These are phyloP conservation scores for Caenorhabditis becei DNA, from an alignment of 2,888 invertebrate species.

Conservation along the genomic window DNA sequence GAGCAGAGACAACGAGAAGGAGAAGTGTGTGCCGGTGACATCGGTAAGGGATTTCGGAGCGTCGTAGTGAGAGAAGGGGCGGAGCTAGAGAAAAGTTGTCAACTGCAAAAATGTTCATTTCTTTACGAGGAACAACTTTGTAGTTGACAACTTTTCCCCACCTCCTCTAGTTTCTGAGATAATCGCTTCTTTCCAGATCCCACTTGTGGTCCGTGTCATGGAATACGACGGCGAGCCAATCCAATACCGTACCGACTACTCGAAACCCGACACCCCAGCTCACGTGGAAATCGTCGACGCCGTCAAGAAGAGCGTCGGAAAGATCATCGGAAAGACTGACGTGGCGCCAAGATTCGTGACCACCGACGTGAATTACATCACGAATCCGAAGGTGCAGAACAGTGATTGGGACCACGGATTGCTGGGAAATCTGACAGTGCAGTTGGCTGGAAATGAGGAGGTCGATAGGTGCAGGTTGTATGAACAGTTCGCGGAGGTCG, in stretches of 20 bases:
- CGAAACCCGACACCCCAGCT: conserved; percentile 70
- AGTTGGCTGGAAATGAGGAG: conserved; percentile 66
- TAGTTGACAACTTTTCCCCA: no score
- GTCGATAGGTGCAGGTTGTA: conserved; percentile 72
- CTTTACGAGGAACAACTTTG: no score
- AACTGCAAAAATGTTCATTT: no score
- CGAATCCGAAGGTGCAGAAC: conserved; percentile 77
- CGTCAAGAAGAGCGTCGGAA: conserved; percentile 71
- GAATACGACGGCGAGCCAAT: conserved; percentile 70
- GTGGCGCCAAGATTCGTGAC: conserved; percentile 71
- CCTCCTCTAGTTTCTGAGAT: no score
- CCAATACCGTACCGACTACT: conserved; percentile 76
- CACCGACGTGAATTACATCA: conserved; percentile 76
- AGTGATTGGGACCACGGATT: conserved; percentile 77
- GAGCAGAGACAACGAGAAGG: conserved; percentile 61
- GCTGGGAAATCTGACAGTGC: conserved; percentile 73
- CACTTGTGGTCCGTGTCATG: conserved; percentile 74
- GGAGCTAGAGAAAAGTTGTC: no score
- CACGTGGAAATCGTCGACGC: conserved; percentile 75
- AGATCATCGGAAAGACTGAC: conserved; percentile 71
- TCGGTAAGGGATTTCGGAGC: conserved; percentile 46
- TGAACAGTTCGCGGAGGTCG: conserved; percentile 67
- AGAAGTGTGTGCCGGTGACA: conserved; percentile 72
- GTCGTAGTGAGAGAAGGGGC: no score
- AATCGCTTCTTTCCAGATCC: conserved; percentile 50